A percentile compares a stretch with the other conserved stretches of the same genome.
Evolutionary conservation across 2,888 invertebrate species (phyloP).

Genomic region (Drosophila meridionalis): DNA sequence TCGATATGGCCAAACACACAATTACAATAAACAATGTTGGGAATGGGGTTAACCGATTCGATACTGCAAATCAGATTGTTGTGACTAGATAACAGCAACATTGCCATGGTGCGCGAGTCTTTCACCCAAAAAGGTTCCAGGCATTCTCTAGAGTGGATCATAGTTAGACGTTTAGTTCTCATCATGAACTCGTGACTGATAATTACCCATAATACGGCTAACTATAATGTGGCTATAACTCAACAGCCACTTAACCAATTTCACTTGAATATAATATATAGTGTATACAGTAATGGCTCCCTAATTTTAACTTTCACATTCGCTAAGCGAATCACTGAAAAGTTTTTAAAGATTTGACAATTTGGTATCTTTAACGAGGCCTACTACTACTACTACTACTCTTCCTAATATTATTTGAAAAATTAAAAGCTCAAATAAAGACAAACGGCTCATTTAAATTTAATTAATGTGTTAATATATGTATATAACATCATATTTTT

Average conservation of each 20-base stretch:
- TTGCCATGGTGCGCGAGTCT: conserved; percentile 1
- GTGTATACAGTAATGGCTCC: not conserved
- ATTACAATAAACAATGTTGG: conserved; percentile 66
- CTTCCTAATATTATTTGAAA: not conserved
- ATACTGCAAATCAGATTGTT: conserved; percentile 14
- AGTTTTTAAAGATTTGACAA: not conserved
- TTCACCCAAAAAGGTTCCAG: not conserved
- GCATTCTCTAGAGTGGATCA: not conserved
- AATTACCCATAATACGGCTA: not conserved
- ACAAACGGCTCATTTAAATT: too few species aligned
- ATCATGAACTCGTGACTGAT: not conserved
- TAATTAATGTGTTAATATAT: too few species aligned
- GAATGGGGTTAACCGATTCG: conserved; percentile 22
- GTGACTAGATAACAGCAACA: conserved; percentile 3
- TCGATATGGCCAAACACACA: conserved; percentile 56
- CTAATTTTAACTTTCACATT: not conserved
- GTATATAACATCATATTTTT: too few species aligned
- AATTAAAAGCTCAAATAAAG: not conserved
- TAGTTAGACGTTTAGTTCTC: not conserved
- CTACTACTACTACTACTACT: not conserved
- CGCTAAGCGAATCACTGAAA: not conserved
- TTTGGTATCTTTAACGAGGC: not conserved
- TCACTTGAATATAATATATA: not conserved
- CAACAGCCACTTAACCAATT: not conserved
- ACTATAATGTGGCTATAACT: not conserved